Evolutionary conservation across 2,797 vertebrate genomes (phyloP).

Genomic region (Gymnopithys bicolor): DNA sequence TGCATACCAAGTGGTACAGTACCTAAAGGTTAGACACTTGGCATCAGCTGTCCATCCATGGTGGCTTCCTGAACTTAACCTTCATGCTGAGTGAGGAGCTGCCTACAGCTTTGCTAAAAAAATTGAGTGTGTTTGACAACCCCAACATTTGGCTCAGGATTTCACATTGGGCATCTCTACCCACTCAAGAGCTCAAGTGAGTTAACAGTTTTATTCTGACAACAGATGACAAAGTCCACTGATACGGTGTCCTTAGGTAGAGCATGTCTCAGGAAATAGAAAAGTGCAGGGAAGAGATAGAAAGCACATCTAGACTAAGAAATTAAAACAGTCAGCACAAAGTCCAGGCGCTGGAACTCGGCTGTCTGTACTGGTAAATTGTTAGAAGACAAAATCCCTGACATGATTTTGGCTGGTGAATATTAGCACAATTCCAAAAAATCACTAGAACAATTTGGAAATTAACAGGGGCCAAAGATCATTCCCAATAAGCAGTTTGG

Average conservation of each 20-base stretch:
- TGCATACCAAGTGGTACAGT: neutral
- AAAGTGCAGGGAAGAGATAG: neutral
- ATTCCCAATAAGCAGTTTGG: conserved; percentile 55
- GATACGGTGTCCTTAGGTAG: neutral
- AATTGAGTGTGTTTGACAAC: neutral
- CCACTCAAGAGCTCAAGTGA: neutral
- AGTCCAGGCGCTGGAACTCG: neutral
- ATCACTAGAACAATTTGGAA: conserved; percentile 59
- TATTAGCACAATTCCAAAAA: conserved; percentile 50
- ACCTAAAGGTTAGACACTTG: neutral
- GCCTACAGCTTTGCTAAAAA: neutral
- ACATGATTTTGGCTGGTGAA: conserved; percentile 46
- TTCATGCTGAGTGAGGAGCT: neutral
- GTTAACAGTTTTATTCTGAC: neutral
- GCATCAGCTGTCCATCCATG: neutral
- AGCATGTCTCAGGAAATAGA: neutral
- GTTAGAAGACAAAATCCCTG: conserved; percentile 32
- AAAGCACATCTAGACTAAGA: neutral
- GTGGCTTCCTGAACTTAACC: neutral
- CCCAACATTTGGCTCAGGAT: neutral
- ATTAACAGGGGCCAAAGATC: conserved; percentile 62
- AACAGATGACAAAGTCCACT: neutral
- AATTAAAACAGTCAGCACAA: neutral
- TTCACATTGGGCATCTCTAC: neutral
- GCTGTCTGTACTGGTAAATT: conserved; percentile 10